Evolutionary conservation across 23 tunicate genomes (phyloP).

Genomic region (Ascidia mentula): DNA sequence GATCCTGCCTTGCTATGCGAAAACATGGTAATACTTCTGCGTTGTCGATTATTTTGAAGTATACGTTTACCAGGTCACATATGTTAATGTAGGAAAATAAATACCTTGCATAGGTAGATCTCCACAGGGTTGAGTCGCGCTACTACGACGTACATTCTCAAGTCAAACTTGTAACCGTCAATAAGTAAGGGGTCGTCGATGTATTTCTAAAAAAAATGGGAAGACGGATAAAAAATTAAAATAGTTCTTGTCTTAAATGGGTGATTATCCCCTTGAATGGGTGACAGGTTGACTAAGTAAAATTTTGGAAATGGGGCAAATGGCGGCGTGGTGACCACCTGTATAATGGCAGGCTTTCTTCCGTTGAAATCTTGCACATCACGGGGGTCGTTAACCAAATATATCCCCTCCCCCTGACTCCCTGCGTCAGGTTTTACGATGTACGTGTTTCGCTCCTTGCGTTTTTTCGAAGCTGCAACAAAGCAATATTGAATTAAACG

Average conservation of each 20-base stretch:
- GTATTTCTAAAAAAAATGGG: slow-evolving; percentile 42
- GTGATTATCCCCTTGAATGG: too few relatives aligned
- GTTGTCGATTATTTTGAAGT: too few relatives aligned
- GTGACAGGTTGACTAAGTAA: too few relatives aligned
- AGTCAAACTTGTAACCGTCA: slow-evolving; percentile 87
- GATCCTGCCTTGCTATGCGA: too few relatives aligned
- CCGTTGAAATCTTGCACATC: slow-evolving; percentile 66
- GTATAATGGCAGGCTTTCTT: slow-evolving; percentile 65
- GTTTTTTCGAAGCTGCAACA: neutral
- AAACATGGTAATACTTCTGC: too few relatives aligned
- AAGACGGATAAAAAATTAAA: too few relatives aligned
- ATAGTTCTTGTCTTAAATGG: too few relatives aligned
- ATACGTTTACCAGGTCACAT: too few relatives aligned
- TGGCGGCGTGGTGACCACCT: too few relatives aligned
- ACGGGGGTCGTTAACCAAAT: slow-evolving; percentile 70
- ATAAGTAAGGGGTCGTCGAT: slow-evolving; percentile 74
- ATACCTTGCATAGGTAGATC: slow-evolving; percentile 90
- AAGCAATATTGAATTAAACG: too few relatives aligned
- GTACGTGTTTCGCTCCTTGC: slow-evolving; percentile 28
- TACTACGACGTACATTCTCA: slow-evolving; percentile 79
- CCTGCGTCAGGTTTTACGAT: slow-evolving; percentile 92
- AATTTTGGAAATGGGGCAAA: neutral
- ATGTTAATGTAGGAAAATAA: too few relatives aligned
- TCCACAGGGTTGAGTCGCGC: slow-evolving; percentile 80
- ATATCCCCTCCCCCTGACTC: slow-evolving; percentile 90